Evolutionary conservation across 1,140 invertebrate genomes (phyloP).

Genomic region (Anastatus disparis): DNA sequence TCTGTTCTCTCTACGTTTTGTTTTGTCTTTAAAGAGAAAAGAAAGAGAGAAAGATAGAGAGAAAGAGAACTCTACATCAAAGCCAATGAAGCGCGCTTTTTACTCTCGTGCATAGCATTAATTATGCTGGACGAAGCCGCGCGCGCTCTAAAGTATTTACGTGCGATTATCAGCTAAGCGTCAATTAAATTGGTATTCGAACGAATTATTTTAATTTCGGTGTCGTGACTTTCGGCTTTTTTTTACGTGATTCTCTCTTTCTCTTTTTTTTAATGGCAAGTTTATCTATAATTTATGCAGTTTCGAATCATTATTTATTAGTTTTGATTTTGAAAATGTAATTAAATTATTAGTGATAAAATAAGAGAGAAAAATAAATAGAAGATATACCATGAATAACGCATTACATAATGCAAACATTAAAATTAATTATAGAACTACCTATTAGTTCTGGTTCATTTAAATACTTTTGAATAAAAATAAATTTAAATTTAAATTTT

Average conservation of each 20-base stretch:
- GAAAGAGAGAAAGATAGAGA: background rate
- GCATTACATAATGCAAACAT: too few relatives aligned
- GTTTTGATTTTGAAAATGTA: too few relatives aligned
- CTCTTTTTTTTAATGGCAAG: background rate
- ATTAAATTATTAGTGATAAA: too few relatives aligned
- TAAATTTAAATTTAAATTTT: too few relatives aligned
- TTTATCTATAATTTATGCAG: too few relatives aligned
- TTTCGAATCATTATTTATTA: too few relatives aligned
- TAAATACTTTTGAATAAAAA: too few relatives aligned
- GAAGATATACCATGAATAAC: too few relatives aligned
- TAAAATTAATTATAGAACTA: too few relatives aligned
- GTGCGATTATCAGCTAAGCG: conserved; percentile 20
- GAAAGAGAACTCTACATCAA: background rate
- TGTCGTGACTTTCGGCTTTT: background rate
- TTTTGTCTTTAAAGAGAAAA: background rate
- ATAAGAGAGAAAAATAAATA: too few relatives aligned
- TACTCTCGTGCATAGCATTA: conserved; percentile 25
- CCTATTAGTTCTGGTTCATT: too few relatives aligned
- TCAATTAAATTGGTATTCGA: conserved; percentile 30
- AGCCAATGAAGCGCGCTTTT: conserved; percentile 3
- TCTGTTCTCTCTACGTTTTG: background rate
- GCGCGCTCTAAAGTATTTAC: background rate
- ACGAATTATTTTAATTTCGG: conserved; percentile 28
- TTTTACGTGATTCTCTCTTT: background rate
- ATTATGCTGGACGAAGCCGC: conserved; percentile 28